These are phyloP conservation scores for Drosophila rhopaloa DNA, from an alignment of 1,140 invertebrate species.

Conservation along the genomic window DNA sequence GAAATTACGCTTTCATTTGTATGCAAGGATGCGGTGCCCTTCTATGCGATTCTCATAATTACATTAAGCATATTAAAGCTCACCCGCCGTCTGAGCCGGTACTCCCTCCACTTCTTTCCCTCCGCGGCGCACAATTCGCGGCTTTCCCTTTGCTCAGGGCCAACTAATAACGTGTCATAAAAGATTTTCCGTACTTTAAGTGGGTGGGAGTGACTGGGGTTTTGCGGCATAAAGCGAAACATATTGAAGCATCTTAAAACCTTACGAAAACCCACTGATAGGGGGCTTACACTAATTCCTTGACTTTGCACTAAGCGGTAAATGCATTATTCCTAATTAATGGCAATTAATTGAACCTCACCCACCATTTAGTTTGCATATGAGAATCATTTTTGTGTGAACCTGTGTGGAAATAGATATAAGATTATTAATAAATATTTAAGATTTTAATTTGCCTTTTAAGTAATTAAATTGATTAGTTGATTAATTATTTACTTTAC, in stretches of 20 bases:
- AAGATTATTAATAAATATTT: background rate
- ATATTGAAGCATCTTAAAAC: conserved; percentile 17
- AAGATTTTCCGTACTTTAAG: conserved; percentile 45
- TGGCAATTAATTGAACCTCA: conserved; percentile 39
- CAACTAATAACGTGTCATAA: conserved; percentile 57
- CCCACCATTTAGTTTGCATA: background rate
- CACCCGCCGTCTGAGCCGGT: conserved; percentile 11
- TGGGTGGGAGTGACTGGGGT: conserved; percentile 1
- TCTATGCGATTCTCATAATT: conserved; percentile 52
- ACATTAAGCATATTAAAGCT: conserved; percentile 70
- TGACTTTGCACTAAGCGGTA: conserved; percentile 24
- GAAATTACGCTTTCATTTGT: conserved; percentile 76
- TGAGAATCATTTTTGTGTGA: background rate
- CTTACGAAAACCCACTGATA: background rate
- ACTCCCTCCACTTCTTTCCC: background rate
- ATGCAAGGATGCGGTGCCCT: conserved; percentile 46
- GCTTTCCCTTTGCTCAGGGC: conserved; percentile 13
- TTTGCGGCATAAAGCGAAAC: background rate
- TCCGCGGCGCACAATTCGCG: conserved; percentile 3
- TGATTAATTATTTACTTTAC: too few species aligned
- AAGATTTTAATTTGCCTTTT: too few species aligned
- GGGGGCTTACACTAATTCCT: conserved; percentile 41
- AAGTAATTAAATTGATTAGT: too few species aligned
- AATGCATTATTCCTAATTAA: conserved; percentile 57
- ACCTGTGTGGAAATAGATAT: background rate